phyloP scores from a whole-genome alignment of 2,113 vertebrate genomes.

The Phaetusa simplex region DNA sequence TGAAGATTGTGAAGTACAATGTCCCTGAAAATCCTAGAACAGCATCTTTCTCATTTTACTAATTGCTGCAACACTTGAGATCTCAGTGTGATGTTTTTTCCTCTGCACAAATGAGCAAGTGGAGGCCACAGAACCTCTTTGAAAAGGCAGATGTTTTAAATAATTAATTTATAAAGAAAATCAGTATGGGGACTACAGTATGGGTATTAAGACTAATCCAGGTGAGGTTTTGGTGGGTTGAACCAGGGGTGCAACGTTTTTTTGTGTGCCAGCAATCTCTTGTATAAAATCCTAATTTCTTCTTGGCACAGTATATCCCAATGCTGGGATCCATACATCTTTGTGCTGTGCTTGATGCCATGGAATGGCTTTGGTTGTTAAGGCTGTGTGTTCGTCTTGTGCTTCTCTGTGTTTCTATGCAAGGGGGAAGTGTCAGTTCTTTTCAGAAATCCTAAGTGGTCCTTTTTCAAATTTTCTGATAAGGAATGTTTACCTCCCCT shows the following conservation, averaged over 20 bases:
- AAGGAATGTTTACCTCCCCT: not conserved
- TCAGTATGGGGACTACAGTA: not conserved
- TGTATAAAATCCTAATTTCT: not conserved
- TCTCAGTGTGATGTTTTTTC: conserved; percentile 70
- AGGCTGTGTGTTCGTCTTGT: not conserved
- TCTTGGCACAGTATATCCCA: not conserved
- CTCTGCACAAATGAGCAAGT: conserved; percentile 56
- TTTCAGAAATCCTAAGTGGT: not conserved
- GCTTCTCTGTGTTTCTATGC: not conserved
- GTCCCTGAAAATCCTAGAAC: conserved; percentile 75
- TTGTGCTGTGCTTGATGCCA: not conserved
- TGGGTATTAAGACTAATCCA: not conserved
- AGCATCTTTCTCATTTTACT: conserved; percentile 70
- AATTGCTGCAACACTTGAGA: conserved; percentile 77
- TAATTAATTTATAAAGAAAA: conserved; percentile 63
- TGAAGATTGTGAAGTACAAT: conserved; percentile 75
- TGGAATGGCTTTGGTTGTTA: not conserved
- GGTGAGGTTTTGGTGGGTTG: not conserved
- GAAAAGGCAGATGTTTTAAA: conserved; percentile 70
- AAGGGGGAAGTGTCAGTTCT: not conserved
- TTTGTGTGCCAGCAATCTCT: not conserved
- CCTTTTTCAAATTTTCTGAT: not conserved
- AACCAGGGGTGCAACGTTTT: not conserved
- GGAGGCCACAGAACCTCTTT: conserved; percentile 67
- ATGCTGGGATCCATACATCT: not conserved